These are phyloP conservation scores for Phania funesta DNA, from an alignment of 2,888 invertebrate genomes.

Conservation along the genomic window DNA sequence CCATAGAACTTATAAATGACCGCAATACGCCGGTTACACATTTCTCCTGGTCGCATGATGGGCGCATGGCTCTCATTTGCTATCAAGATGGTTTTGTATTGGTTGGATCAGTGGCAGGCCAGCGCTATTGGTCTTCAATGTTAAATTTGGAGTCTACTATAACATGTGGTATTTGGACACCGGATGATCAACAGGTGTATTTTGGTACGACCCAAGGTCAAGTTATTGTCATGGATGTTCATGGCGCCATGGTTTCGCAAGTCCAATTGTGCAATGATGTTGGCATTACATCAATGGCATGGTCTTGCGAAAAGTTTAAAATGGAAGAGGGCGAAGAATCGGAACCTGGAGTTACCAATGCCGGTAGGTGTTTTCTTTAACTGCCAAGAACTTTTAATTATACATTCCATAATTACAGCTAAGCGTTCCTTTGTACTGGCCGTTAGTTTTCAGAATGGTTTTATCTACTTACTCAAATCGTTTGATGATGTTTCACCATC, in stretches of 20 bases:
- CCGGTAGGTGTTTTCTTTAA: constrained; percentile 74
- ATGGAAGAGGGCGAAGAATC: constrained; percentile 96
- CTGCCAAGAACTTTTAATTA: background rate
- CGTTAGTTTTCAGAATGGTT: constrained; percentile 94
- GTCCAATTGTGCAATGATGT: constrained; percentile 92
- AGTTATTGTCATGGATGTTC: constrained; percentile 97
- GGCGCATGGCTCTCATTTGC: constrained; percentile 98
- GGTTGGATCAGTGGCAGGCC: constrained; percentile 98
- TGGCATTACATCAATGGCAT: constrained; percentile 94
- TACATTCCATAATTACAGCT: constrained; percentile 77
- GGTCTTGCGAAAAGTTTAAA: constrained; percentile 98
- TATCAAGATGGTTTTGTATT: constrained; percentile 99
- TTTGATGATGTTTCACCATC: constrained; percentile 97
- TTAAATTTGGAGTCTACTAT: constrained; percentile 95
- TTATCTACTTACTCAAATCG: constrained; percentile 91
- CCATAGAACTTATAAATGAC: constrained; percentile 99
- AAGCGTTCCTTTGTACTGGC: constrained; percentile 89
- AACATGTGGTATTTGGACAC: constrained; percentile 98
- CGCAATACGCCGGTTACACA: constrained; percentile 98
- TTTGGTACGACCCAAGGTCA: constrained; percentile 97
- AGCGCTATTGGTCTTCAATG: constrained; percentile 99
- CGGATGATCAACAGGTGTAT: constrained; percentile 98
- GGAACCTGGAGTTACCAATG: constrained; percentile 83
- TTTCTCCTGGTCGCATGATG: constrained; percentile 99
- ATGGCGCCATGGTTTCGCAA: constrained; percentile 96